A percentile compares a stretch with the other conserved stretches of the same genome.
Evolutionary conservation across 2,113 vertebrate species (phyloP).

Genomic region (Calyptommatus sinebrachiatus): DNA sequence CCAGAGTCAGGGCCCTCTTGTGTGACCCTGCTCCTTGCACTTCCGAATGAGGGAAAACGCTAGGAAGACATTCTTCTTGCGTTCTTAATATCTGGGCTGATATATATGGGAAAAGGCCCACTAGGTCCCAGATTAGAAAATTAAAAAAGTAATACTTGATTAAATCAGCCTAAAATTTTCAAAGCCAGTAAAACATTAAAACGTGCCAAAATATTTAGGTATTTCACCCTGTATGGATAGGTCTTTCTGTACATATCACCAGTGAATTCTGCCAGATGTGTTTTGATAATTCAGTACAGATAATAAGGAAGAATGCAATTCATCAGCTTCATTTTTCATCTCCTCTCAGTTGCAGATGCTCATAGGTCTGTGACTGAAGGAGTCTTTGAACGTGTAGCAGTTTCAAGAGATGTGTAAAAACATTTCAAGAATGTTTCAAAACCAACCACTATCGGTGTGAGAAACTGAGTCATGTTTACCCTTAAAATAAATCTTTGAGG

Average conservation of each 20-base stretch:
- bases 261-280: neutral
- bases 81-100: too few species aligned
- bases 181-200: too few species aligned
- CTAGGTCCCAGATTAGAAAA: too few species aligned
- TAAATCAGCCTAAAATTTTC: too few species aligned
- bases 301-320: neutral
- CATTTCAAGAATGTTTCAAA: neutral
- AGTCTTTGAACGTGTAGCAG: neutral
- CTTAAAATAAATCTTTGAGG: constrained; percentile 6
- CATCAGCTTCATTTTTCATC: neutral
- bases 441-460: neutral
- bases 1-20: too few species aligned
- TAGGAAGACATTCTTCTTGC: too few species aligned
- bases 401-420: neutral
- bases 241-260: neutral
- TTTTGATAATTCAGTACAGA: neutral
- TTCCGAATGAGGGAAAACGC: too few species aligned
- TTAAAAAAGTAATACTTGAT: too few species aligned
- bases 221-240: too few species aligned
- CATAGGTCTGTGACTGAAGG: neutral
- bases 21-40: too few species aligned
- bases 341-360: neutral
- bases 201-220: too few species aligned
- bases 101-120: too few species aligned
- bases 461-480: neutral